These are phyloP conservation scores for rabbit (Oryctolagus cuniculus) DNA, from an alignment of 2,113 vertebrate species.

Conservation along the genomic window mOryCun1.1 NC_091449.1:3607501-3608000, in stretches of 20 bases:
- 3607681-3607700: background rate
- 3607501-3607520: background rate
- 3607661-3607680: background rate
- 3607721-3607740: background rate
- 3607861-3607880: too few relatives aligned
- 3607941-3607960: background rate
- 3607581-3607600: background rate
- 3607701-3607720: background rate
- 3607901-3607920: too few relatives aligned
- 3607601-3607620: too few relatives aligned
- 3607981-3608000: background rate
- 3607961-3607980: too few relatives aligned
- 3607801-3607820: too few relatives aligned
- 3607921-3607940: too few relatives aligned
- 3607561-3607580: too few relatives aligned
- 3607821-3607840: too few relatives aligned
- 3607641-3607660: background rate
- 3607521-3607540: background rate
- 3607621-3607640: background rate
- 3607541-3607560: rapidly evolving
- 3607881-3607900: too few relatives aligned
- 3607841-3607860: too few relatives aligned
- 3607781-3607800: background rate
- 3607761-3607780: background rate
- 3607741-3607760: background rate